A percentile compares a stretch with the other conserved stretches of the same genome.
phyloP scores from a whole-genome alignment of 2,888 invertebrate genomes.

The Marasmarcha lunaedactyla region DNA sequence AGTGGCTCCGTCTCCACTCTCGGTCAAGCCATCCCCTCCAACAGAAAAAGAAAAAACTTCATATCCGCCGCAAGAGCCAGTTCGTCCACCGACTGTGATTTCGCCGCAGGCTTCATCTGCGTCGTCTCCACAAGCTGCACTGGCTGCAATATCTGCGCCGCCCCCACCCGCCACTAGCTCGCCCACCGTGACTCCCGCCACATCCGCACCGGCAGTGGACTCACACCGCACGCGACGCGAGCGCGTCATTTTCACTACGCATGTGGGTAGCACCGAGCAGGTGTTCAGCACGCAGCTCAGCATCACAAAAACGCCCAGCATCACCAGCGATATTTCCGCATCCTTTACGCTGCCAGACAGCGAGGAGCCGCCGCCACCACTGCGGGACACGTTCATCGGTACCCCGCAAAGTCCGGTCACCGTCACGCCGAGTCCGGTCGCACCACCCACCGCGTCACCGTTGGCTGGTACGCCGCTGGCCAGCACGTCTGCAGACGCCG shows the following conservation, averaged over 20 bases:
- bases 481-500: constrained; percentile 21
- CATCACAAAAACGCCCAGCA: constrained; percentile 74
- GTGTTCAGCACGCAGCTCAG: constrained; percentile 76
- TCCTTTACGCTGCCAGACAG: constrained; percentile 54
- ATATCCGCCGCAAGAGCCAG: background rate
- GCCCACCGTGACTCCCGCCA: constrained; percentile 8
- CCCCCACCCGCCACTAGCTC: constrained; percentile 9
- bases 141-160: constrained; percentile 6
- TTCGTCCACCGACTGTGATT: constrained; percentile 1
- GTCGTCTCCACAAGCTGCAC: constrained; percentile 3
- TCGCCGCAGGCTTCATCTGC: constrained; percentile 2
- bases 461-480: constrained; percentile 43
- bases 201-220: constrained; percentile 12
- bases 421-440: constrained; percentile 8
- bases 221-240: constrained; percentile 31
- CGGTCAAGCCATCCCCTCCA: constrained; percentile 13
- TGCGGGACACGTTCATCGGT: constrained; percentile 12
- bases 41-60: constrained; percentile 7
- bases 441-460: constrained; percentile 18
- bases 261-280: constrained; percentile 77
- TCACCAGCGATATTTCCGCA: constrained; percentile 72
- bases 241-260: constrained; percentile 75
- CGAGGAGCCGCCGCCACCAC: constrained; percentile 66
- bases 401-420: constrained; percentile 8
- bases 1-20: constrained; percentile 14